phyloP scores from a whole-genome alignment of 2,888 invertebrate genomes.

The Globia sparganii region DNA sequence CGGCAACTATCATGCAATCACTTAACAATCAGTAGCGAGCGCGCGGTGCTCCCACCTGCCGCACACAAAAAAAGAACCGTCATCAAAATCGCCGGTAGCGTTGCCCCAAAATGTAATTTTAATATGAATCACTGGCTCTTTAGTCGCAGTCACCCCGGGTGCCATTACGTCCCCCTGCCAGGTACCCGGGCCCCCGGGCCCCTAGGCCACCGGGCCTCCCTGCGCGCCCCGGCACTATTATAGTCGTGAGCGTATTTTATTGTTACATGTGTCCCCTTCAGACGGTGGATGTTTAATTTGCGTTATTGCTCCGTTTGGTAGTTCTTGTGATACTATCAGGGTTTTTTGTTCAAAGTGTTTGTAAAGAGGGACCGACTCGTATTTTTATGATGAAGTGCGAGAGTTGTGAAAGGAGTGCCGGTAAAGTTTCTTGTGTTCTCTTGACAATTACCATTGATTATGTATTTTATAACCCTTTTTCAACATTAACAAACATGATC shows the following conservation, averaged over 20 bases:
- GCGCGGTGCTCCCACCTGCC: constrained; percentile 4
- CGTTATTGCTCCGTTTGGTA: constrained; percentile 41
- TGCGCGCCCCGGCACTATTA: constrained; percentile 46
- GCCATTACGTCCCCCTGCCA: constrained; percentile 47
- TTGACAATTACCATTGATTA: neutral
- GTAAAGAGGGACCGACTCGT: neutral
- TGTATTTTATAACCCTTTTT: neutral
- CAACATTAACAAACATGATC: neutral
- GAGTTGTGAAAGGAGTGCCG: neutral
- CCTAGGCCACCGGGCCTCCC: constrained; percentile 3
- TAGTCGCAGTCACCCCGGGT: constrained; percentile 58
- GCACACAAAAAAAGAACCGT: constrained; percentile 35
- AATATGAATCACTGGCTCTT: constrained; percentile 68
- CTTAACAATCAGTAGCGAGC: constrained; percentile 22
- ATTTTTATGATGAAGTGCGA: neutral
- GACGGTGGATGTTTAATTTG: constrained; percentile 56
- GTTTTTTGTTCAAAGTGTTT: constrained; percentile 7
- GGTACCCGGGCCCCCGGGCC: constrained; percentile 15
- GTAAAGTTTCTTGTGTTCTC: neutral
- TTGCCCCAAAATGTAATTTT: constrained; percentile 62
- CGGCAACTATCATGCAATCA: constrained; percentile 35
- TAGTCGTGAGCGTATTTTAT: constrained; percentile 62
- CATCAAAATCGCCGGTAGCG: constrained; percentile 31
- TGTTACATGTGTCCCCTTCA: constrained; percentile 63
- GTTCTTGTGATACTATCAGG: constrained; percentile 24